These are phyloP conservation scores for Acropternis orthonyx DNA, from an alignment of 2,797 vertebrate species.

Conservation along the genomic window DNA sequence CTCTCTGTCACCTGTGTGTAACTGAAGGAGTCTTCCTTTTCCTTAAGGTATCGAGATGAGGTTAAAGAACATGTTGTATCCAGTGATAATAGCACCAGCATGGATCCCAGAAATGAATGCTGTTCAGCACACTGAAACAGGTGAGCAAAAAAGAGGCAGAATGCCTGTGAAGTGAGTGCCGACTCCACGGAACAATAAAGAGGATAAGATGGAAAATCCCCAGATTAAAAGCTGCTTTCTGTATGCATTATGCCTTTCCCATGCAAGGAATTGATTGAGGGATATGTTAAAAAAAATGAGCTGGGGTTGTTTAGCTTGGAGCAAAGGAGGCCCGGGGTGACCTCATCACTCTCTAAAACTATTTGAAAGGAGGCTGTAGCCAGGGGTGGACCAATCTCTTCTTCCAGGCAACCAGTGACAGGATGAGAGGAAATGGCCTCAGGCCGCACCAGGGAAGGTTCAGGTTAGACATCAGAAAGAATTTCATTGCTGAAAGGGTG, in stretches of 20 bases:
- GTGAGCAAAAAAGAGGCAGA: slow-evolving; percentile 73
- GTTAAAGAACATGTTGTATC: slow-evolving; percentile 90
- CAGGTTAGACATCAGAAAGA: background rate
- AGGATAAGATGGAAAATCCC: background rate
- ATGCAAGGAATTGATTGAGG: background rate
- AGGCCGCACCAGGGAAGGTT: background rate
- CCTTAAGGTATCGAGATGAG: slow-evolving; percentile 90
- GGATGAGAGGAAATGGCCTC: background rate
- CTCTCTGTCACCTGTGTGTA: background rate
- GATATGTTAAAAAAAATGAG: background rate
- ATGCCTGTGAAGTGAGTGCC: background rate
- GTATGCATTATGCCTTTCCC: background rate
- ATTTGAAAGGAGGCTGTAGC: background rate
- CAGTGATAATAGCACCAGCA: slow-evolving; percentile 86
- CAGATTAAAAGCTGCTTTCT: background rate
- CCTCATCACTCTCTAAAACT: background rate
- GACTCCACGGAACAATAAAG: background rate
- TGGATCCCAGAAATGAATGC: slow-evolving; percentile 86
- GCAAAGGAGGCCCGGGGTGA: background rate
- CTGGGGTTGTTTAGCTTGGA: background rate
- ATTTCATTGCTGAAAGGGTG: background rate
- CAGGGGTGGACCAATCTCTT: background rate
- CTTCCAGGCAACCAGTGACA: background rate
- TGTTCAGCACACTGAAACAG: slow-evolving; percentile 79
- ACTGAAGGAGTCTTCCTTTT: background rate